Base-by-base conservation (phyloP, 2,113 vertebrate genomes). In the Cinclus mexicanus region DNA sequence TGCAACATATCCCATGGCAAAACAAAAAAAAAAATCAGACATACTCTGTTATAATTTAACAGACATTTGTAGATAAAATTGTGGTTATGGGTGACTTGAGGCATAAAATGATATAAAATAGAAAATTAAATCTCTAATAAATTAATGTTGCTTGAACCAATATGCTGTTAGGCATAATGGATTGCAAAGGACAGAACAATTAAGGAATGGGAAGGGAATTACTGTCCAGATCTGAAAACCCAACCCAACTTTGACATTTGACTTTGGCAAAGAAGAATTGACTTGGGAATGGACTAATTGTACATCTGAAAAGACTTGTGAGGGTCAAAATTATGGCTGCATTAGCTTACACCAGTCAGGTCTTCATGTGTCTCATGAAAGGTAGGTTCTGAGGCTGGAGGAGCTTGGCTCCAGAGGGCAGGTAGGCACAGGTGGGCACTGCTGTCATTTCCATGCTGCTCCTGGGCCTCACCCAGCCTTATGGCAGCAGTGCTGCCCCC, bases 41-140 rank as follows among this genome's bases (percentile, higher is more conserved):
- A 59, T 61, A 78, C 14, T 47, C 9, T 55, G 42, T 82, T 88
- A 70, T 74, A 91, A 94, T 95, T 85, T 93, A 95, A 80, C 59
- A 67, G 90, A 88, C 50, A 71, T 14, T 88, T 83, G 52, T 68
- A 92, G 76, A 74, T 93, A 90, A 94, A 90, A 90, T 83, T 86
- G 46, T 94, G 35, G 89, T 91, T 94, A 91, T 91, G 90, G 93
- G 68, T 90, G 85, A 91, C 87, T 94, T 90, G 78, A 95, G 57
- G 89, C 69, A 89, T 70, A 78, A 94, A 91, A 77, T 56, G 5
- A 19, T 88, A 63, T 83, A 83, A 93, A 90, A 88, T 69, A 93
- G 72, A 71, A 86, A 83, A 94, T 88, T 93, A 94, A 93, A 86
- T 3, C 59, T 90, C 64, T 95, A 90, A 94, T 93, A 95, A 92